Conservation (phyloP, 2,888 invertebrate species). For the Habrosyne pyritoides region DNA sequence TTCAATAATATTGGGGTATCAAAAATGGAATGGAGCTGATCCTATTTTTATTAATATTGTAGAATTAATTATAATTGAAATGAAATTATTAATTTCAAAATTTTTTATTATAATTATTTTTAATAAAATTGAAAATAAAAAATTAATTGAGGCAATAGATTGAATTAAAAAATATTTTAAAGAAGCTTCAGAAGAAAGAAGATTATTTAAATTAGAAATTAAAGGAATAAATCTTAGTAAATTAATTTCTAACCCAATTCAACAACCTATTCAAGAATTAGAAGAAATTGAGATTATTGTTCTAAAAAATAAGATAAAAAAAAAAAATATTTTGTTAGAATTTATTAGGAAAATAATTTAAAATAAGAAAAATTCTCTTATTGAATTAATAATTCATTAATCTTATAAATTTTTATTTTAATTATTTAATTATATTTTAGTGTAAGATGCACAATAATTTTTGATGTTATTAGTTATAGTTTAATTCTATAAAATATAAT, state of each 20-base stretch:
- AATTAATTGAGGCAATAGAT: conserved; percentile 82
- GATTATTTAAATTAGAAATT: conserved; percentile 76
- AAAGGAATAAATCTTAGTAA: conserved; percentile 84
- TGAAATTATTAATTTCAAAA: conserved; percentile 53
- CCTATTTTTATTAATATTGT: conserved; percentile 83
- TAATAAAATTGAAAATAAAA: conserved; percentile 76
- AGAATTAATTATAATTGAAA: conserved; percentile 62
- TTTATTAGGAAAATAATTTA: conserved; percentile 74
- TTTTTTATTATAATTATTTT: conserved; percentile 62
- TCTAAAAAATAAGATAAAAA: conserved; percentile 80
- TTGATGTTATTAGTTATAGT: conserved; percentile 85
- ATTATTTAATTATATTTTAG: conserved; percentile 74
- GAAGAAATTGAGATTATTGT: conserved; percentile 65
- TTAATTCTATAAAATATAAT: conserved; percentile 86
- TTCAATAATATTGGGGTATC: conserved; percentile 84
- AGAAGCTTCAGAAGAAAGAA: conserved; percentile 78
- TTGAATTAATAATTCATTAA: conserved; percentile 41
- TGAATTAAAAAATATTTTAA: conserved; percentile 85
- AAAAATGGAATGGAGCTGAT: conserved; percentile 83
- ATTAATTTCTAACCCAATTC: conserved; percentile 87
- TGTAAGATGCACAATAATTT: conserved; percentile 85
- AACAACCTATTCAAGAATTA: conserved; percentile 73
- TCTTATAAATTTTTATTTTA: neutral
- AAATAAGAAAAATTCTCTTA: too few species aligned
- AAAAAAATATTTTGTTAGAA: conserved; percentile 79